Percentiles rank a stretch among this genome's conserved stretches.
These are phyloP conservation scores for Manis crassicaudata DNA, from an alignment of 2,797 vertebrate genomes.

Conservation along the genomic window DNA sequence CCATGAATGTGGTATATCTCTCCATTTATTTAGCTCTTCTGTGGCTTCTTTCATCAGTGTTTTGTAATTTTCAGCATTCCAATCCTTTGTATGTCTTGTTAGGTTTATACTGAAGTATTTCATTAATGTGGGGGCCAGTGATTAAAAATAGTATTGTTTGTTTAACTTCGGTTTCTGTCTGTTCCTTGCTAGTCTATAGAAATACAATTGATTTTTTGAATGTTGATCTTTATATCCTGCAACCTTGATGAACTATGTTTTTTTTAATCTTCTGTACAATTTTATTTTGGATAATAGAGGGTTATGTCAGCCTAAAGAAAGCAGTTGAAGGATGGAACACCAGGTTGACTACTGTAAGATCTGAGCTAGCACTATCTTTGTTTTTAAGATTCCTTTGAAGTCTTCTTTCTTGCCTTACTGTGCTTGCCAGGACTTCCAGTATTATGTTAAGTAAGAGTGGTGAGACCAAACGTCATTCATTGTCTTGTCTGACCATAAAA, in stretches of 20 bases:
- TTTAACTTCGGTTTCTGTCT: neutral
- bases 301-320: constrained; percentile 51
- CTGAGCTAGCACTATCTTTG: neutral
- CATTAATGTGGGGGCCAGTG: neutral
- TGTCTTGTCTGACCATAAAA: neutral
- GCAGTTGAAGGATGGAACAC: neutral
- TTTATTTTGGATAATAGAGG: constrained; percentile 54
- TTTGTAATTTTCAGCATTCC: neutral
- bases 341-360: constrained; percentile 1
- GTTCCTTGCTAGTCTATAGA: neutral
- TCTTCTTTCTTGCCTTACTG: neutral
- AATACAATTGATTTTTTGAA: neutral
- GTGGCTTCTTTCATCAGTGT: neutral
- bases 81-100: neutral
- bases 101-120: neutral
- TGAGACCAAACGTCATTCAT: neutral
- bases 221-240: neutral
- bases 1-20: neutral
- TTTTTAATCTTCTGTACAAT: neutral
- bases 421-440: neutral
- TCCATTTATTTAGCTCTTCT: neutral
- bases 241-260: neutral
- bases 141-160: neutral
- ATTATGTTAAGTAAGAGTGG: neutral
- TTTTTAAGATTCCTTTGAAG: neutral